phyloP scores from a whole-genome alignment of 2,888 invertebrate species.

The Euzophera pinguis region DNA sequence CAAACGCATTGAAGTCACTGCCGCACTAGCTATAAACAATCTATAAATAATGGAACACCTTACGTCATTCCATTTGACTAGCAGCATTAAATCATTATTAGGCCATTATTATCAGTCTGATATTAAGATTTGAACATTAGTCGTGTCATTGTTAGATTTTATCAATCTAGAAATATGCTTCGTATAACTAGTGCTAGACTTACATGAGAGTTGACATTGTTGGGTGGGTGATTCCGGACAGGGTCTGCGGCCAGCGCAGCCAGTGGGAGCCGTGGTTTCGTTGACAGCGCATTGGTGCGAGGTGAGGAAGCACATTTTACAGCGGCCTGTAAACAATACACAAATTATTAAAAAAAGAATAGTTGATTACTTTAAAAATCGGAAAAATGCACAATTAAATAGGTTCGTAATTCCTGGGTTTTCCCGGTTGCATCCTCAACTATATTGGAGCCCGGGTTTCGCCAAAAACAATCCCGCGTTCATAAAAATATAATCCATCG shows the following conservation, averaged over 20 bases:
- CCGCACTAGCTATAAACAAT: constrained; percentile 21
- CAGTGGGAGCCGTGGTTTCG: constrained; percentile 68
- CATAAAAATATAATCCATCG: no score
- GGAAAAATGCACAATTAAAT: no score
- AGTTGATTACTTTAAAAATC: no score
- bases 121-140: no score
- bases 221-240: constrained; percentile 67
- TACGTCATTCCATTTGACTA: background rate
- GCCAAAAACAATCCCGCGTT: no score
- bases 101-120: no score
- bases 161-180: background rate
- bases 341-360: no score
- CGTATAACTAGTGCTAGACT: constrained; percentile 32
- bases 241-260: constrained; percentile 64
- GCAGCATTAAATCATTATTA: no score
- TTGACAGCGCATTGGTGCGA: constrained; percentile 72
- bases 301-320: constrained; percentile 76
- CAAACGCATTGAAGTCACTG: constrained; percentile 46
- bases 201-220: constrained; percentile 75
- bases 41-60: constrained; percentile 3
- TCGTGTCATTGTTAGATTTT: no score
- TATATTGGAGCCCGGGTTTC: no score
- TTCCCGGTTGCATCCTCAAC: no score
- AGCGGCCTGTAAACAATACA: constrained; percentile 53
- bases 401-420: no score